phyloP scores from a whole-genome alignment of 2,888 invertebrate species.

The Mythimna vitellina region DNA sequence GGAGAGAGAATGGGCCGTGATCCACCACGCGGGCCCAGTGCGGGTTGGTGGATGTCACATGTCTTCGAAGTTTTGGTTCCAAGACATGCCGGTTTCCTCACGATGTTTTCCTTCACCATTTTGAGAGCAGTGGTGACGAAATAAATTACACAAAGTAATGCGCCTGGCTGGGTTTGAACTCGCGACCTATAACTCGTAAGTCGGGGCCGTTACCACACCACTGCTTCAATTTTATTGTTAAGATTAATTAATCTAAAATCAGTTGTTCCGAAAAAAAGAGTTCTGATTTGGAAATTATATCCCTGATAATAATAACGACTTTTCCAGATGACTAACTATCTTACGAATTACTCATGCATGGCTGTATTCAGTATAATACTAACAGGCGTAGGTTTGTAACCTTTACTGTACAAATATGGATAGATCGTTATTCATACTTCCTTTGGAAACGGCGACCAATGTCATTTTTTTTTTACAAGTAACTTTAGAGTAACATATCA shows the following conservation, averaged over 20 bases:
- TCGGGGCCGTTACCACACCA: too few relatives aligned
- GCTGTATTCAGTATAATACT: conserved; percentile 21
- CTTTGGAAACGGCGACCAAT: background rate
- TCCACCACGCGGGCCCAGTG: too few relatives aligned
- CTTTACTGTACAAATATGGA: conserved; percentile 7
- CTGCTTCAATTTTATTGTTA: too few relatives aligned
- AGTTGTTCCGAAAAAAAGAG: background rate
- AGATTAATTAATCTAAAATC: background rate
- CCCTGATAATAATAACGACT: background rate
- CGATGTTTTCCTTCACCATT: too few relatives aligned
- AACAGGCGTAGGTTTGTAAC: conserved; percentile 9
- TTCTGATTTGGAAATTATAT: background rate
- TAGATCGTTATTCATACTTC: background rate
- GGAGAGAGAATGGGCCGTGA: too few relatives aligned
- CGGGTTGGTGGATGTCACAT: too few relatives aligned
- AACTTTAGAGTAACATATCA: background rate
- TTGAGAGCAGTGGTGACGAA: too few relatives aligned
- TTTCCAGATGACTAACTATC: conserved; percentile 5
- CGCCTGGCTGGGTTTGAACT: too few relatives aligned
- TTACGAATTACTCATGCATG: conserved; percentile 30
- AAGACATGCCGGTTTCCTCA: too few relatives aligned
- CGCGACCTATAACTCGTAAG: too few relatives aligned
- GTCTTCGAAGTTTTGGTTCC: too few relatives aligned
- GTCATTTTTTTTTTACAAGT: background rate
- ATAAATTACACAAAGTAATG: too few relatives aligned